These are phyloP conservation scores for Urechis unicinctus DNA, from an alignment of 2,888 invertebrate genomes.

Conservation along the genomic window DNA sequence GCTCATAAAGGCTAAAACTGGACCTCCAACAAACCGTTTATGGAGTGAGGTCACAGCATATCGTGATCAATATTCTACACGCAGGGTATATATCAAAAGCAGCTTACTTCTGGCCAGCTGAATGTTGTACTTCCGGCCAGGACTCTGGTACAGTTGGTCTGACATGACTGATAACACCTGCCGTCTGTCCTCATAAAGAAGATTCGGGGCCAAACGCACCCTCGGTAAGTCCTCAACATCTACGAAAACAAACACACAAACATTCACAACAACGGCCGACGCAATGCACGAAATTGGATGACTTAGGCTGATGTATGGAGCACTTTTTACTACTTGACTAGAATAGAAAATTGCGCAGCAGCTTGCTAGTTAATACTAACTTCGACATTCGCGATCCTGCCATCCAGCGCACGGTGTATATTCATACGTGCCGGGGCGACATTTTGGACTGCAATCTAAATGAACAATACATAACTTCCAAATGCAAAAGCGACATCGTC, in stretches of 20 bases:
- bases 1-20: too few relatives aligned
- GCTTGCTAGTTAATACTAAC: too few relatives aligned
- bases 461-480: too few relatives aligned
- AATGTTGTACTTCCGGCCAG: conserved; percentile 10
- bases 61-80: too few relatives aligned
- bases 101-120: conserved; percentile 15
- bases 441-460: conserved; percentile 17
- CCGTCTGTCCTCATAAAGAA: conserved; percentile 18
- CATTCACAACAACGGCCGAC: too few relatives aligned
- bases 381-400: conserved; percentile 19
- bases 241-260: conserved; percentile 1
- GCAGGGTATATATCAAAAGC: too few relatives aligned
- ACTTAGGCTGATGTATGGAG: too few relatives aligned
- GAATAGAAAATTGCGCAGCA: background rate
- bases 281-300: too few relatives aligned
- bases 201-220: conserved; percentile 14
- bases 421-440: conserved; percentile 16
- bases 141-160: conserved; percentile 15
- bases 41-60: too few relatives aligned
- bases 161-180: conserved; percentile 14
- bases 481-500: too few relatives aligned
- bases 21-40: too few relatives aligned
- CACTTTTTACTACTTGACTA: background rate
- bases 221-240: conserved; percentile 15
- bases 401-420: conserved; percentile 19